Evolutionary conservation across 2,797 vertebrate genomes (phyloP).

Genomic region (Phataginus tetradactyla): DNA sequence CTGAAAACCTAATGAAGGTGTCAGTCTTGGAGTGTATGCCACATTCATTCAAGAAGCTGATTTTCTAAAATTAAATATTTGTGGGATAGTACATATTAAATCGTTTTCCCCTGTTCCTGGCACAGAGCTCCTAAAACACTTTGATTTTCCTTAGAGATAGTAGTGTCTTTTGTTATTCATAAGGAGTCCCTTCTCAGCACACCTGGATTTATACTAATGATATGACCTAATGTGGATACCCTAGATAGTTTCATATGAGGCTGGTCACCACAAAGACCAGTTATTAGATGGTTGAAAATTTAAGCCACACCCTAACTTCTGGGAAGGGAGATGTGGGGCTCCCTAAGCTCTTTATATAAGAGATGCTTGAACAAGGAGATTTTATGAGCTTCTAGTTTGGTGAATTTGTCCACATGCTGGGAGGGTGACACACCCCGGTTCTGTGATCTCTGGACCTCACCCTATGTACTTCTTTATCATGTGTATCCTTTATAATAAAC

Average conservation of each 20-base stretch:
- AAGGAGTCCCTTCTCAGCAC: not conserved
- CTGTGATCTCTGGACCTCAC: not conserved
- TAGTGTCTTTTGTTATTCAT: not conserved
- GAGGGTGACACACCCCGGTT: not conserved
- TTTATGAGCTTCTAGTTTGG: not conserved
- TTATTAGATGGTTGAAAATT: not conserved
- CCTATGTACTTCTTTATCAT: too few species aligned
- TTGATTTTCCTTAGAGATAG: not conserved
- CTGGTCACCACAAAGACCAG: not conserved
- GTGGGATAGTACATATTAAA: not conserved
- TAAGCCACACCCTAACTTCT: too few species aligned
- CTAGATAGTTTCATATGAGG: not conserved
- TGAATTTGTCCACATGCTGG: not conserved
- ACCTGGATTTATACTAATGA: not conserved
- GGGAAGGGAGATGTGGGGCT: not conserved
- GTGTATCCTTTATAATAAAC: not conserved
- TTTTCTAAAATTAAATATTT: not conserved
- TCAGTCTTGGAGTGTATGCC: not conserved
- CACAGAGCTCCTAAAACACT: not conserved
- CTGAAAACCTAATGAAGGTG: not conserved
- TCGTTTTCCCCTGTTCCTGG: not conserved
- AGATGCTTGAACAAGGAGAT: not conserved
- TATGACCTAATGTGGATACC: not conserved
- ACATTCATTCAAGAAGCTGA: not conserved
- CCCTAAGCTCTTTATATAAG: not conserved